Evolutionary conservation across 35 echinoderm and acorn worm genomes (phyloP), one percentile per base, ranked within the genome.

Genomic region (Heliocidaris erythrogramma): DNA sequence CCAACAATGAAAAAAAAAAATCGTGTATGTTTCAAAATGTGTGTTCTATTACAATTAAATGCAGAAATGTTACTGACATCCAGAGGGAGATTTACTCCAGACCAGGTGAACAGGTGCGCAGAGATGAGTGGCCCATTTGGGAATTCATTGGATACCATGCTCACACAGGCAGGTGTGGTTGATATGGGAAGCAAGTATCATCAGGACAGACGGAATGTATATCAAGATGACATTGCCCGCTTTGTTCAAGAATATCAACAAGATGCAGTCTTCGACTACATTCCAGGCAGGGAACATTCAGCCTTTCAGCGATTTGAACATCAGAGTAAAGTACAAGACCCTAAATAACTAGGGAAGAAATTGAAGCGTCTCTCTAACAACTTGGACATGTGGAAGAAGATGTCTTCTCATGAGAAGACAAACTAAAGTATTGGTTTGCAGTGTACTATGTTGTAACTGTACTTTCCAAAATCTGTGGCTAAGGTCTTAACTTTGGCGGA

Each of bases 91-190:
- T 56, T 88, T 24, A 95, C 94, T 21, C 32, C 32, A 13, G 16
- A 88, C 29, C 94, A 95, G 27, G 49, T 95, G 16, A 85, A 49
- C 9, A 47, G 47, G 35, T 95, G 86, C 30, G 35, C 49, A 27
- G 42, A 88, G 59, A 47, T 95, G 42, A 88, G 85, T 52, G 94
- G 94, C 14, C 84, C 85, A 29, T 95, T 88, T 89, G 94, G 85
- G 10, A 85, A 47, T 12, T n/a, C 86, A 47, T 85, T 95, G 6
- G 85, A 95, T 35, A 30, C 52, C 18, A 87, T 95, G 13, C 86
- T 88, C 47, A 7, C 88, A 13, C 10, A 91, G 12, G 88, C 24
- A 31, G 7, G 9, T 9, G n/a, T n/a, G n/a, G 85, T 86, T 5
- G 2, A 86, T 32, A 86, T 86, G 85, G 85, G 85, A 32, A 18